Evolutionary conservation across 2,888 invertebrate species (phyloP).

Genomic region (Pseudanteris insignis): DNA sequence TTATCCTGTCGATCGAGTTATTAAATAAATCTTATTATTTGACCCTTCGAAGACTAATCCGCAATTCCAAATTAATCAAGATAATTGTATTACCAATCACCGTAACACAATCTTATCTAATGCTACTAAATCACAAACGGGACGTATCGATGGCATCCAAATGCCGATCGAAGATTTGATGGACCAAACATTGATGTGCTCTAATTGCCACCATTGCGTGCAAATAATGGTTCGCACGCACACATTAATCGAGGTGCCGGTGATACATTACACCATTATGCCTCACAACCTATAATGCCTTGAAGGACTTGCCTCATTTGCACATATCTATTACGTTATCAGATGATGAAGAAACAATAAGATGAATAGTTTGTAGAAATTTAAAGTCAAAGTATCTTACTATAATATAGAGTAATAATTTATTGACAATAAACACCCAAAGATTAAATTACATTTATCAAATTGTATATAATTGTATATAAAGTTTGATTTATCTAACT

Average conservation of each 20-base stretch:
- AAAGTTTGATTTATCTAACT: too few species aligned
- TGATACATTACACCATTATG: slow-evolving; percentile 31
- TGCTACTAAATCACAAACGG: slow-evolving; percentile 12
- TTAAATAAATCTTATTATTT: too few species aligned
- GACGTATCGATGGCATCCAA: slow-evolving; percentile 26
- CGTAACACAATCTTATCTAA: slow-evolving; percentile 18
- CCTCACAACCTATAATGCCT: slow-evolving; percentile 10
- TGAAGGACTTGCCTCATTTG: slow-evolving; percentile 24
- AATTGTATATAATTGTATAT: too few species aligned
- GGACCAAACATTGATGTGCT: slow-evolving; percentile 25
- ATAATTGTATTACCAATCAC: slow-evolving; percentile 21
- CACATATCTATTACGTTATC: slow-evolving; percentile 19
- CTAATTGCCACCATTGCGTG: slow-evolving; percentile 43
- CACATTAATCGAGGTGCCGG: slow-evolving; percentile 35
- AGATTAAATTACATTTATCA: too few species aligned
- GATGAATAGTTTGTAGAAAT: too few species aligned
- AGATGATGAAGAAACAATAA: too few species aligned
- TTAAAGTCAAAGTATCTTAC: too few species aligned
- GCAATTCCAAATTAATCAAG: slow-evolving; percentile 28
- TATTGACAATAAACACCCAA: too few species aligned
- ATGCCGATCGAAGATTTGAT: slow-evolving; percentile 35
- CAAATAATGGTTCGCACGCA: slow-evolving; percentile 38
- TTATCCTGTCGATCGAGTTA: too few species aligned
- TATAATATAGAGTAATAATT: too few species aligned
- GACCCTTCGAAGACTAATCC: too few species aligned